Percentiles rank a stretch among this genome's conserved stretches.
These are phyloP conservation scores for Ictalurus punctatus DNA, from an alignment of 2,113 vertebrate genomes.

Conservation along the genomic window DNA sequence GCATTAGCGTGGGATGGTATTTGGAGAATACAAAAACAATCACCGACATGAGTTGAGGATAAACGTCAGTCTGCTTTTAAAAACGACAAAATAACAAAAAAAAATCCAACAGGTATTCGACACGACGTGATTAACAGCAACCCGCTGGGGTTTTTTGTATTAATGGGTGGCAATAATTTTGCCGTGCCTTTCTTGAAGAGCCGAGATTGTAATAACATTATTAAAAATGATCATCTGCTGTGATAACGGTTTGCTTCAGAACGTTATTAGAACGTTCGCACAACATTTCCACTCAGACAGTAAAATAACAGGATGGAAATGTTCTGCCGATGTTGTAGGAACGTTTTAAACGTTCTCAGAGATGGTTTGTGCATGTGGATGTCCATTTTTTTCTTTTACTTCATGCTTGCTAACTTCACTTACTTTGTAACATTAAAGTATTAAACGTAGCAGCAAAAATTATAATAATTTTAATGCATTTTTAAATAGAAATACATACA, in stretches of 20 bases:
- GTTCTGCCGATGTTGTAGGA: neutral
- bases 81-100: neutral
- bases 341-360: neutral
- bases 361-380: too few relatives aligned
- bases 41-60: neutral
- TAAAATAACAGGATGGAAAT: neutral
- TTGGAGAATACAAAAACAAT: conserved; percentile 7
- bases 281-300: neutral
- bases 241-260: neutral
- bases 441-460: too few relatives aligned
- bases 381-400: too few relatives aligned
- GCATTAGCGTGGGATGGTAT: conserved; percentile 24
- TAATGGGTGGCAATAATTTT: neutral
- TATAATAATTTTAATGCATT: too few relatives aligned
- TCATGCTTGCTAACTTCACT: too few relatives aligned
- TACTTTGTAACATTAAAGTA: too few relatives aligned
- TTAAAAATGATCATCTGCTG: neutral
- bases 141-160: neutral
- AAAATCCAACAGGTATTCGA: neutral
- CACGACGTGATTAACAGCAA: neutral
- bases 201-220: neutral
- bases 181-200: neutral
- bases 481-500: neutral
- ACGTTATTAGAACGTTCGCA: neutral
- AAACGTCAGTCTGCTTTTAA: neutral